Percentiles rank a stretch among this genome's conserved stretches.
Evolutionary conservation across 2,888 invertebrate species (phyloP).

Genomic region (Dryobota labecula): DNA sequence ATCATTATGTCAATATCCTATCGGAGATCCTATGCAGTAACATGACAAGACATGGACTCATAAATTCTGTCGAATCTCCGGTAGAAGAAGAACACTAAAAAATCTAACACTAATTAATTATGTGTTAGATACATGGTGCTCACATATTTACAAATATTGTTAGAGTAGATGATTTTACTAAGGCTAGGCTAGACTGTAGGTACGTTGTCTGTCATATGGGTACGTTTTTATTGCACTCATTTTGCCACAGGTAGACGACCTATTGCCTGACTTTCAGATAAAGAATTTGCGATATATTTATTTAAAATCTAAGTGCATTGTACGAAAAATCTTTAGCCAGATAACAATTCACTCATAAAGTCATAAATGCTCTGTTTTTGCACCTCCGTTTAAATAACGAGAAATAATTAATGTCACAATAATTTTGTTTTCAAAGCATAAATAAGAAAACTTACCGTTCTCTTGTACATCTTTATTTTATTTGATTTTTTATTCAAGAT

Average conservation of each 20-base stretch:
- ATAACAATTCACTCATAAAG: conserved; percentile 10
- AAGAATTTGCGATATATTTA: neutral
- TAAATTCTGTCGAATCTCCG: too few species aligned
- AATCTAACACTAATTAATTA: too few species aligned
- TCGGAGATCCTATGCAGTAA: neutral
- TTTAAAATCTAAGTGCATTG: conserved; percentile 9
- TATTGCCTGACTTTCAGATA: conserved; percentile 25
- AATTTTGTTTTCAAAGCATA: conserved; percentile 36
- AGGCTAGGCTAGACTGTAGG: too few species aligned
- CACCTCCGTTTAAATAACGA: neutral
- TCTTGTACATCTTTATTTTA: conserved; percentile 44
- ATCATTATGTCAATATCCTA: neutral
- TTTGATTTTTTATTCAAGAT: conserved; percentile 34
- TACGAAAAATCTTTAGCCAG: neutral
- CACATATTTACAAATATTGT: too few species aligned
- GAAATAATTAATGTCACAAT: conserved; percentile 22
- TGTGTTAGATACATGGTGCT: too few species aligned
- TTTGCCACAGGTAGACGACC: conserved; percentile 17
- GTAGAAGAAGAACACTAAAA: too few species aligned
- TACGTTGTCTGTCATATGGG: too few species aligned
- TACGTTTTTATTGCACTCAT: neutral
- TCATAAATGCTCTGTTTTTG: neutral
- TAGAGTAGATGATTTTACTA: too few species aligned
- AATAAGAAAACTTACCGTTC: conserved; percentile 46
- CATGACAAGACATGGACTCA: neutral